phyloP scores from a whole-genome alignment of 2,113 vertebrate genomes.

The Sapajus apella region DNA sequence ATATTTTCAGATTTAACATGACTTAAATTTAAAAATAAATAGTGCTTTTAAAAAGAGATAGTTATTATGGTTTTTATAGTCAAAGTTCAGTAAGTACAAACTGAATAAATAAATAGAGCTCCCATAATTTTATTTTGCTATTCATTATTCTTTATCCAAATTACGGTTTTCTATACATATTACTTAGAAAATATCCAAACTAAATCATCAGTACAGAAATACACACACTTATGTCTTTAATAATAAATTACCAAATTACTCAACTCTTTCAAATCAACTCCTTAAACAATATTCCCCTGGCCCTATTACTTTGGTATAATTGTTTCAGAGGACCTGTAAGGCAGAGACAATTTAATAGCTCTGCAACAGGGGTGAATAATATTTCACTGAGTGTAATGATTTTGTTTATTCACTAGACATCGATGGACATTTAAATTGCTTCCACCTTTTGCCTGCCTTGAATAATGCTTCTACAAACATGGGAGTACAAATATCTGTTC shows the following conservation, averaged over 20 bases:
- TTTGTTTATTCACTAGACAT: background rate
- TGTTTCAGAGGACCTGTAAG: background rate
- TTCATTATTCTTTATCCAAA: background rate
- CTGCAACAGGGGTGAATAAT: background rate
- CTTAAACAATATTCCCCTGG: background rate
- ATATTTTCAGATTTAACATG: background rate
- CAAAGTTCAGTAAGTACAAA: background rate
- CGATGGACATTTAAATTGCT: background rate
- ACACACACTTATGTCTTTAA: background rate
- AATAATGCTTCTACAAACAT: background rate
- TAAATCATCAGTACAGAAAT: background rate
- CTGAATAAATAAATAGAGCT: background rate
- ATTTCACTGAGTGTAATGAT: background rate
- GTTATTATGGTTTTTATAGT: background rate
- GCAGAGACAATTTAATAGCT: background rate
- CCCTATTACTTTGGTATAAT: background rate
- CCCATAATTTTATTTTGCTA: slow-evolving; percentile 3
- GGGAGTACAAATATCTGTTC: background rate
- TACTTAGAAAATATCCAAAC: background rate
- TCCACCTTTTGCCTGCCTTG: background rate
- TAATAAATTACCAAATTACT: background rate
- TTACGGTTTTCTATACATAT: background rate
- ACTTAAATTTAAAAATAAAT: background rate
- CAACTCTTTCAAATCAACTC: background rate
- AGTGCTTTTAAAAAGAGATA: background rate